A percentile compares a stretch with the other conserved stretches of the same genome.
These are phyloP conservation scores for Rhinolophus sinicus DNA, from an alignment of 2,113 vertebrate species.

Conservation along the genomic window DNA sequence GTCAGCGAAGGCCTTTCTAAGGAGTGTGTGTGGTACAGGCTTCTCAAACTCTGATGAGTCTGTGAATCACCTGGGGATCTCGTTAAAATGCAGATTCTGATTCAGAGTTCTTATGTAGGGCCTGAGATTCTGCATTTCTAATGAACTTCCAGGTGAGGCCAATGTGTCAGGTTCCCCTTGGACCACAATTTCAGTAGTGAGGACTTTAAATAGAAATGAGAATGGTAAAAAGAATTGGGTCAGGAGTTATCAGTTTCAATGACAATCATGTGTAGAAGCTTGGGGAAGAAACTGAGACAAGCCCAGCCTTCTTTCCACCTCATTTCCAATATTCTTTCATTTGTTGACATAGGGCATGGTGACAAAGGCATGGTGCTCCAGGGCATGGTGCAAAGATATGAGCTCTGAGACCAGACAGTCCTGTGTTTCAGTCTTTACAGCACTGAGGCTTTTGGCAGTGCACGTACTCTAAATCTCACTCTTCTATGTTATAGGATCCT, in stretches of 20 bases:
- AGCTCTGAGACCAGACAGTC: not conserved
- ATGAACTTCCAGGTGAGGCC: not conserved
- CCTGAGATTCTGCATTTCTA: not conserved
- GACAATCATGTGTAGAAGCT: rapidly evolving
- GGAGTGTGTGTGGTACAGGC: not conserved
- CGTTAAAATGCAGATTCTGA: not conserved
- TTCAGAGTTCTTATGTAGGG: not conserved
- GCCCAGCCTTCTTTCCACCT: not conserved
- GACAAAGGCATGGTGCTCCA: too few relatives aligned
- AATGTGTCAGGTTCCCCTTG: not conserved
- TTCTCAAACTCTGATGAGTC: not conserved
- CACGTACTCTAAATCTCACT: not conserved
- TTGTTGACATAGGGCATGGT: not conserved
- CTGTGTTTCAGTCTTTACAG: not conserved
- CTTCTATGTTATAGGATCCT: not conserved
- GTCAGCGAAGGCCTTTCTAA: not conserved
- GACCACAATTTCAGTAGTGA: not conserved
- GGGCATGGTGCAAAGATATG: not conserved
- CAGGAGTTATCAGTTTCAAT: not conserved
- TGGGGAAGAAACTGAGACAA: not conserved
- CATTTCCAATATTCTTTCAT: not conserved
- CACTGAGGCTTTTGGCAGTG: not conserved
- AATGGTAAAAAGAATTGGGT: not conserved
- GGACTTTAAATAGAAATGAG: not conserved
- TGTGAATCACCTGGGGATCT: not conserved